These are phyloP conservation scores for Phylloscopus whistleri DNA, from an alignment of 2,113 vertebrate species.

Conservation along the genomic window DNA sequence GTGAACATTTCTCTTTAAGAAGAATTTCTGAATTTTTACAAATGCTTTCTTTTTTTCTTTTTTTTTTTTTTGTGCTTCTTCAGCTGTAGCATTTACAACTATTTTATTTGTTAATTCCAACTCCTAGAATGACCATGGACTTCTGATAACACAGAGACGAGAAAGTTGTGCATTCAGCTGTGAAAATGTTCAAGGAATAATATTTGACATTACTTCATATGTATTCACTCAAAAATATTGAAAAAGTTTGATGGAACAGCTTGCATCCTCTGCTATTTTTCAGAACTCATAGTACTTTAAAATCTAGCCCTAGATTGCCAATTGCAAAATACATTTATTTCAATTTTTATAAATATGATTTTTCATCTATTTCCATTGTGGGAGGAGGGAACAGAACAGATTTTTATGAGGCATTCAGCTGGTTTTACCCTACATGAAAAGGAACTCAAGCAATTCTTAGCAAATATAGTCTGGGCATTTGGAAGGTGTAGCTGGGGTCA, in stretches of 20 bases:
- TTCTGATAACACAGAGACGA: slow-evolving; percentile 1
- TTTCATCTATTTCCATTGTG: not conserved
- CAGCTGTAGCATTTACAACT: not conserved
- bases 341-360: not conserved
- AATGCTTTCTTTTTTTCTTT: not conserved
- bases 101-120: not conserved
- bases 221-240: not conserved
- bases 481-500: not conserved
- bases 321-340: not conserved
- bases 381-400: rapidly evolving
- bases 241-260: not conserved
- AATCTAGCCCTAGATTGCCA: not conserved
- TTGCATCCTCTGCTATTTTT: not conserved
- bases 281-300: not conserved
- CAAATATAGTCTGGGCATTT: not conserved
- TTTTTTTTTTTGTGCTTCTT: not conserved
- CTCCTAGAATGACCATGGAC: not conserved
- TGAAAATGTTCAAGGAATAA: not conserved
- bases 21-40: not conserved
- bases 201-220: not conserved
- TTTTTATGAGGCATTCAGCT: not conserved
- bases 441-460: not conserved
- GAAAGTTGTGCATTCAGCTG: not conserved
- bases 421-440: not conserved
- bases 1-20: not conserved